Evolutionary conservation across 1,140 invertebrate species (phyloP).

Genomic region (Phocides pigmalion): DNA sequence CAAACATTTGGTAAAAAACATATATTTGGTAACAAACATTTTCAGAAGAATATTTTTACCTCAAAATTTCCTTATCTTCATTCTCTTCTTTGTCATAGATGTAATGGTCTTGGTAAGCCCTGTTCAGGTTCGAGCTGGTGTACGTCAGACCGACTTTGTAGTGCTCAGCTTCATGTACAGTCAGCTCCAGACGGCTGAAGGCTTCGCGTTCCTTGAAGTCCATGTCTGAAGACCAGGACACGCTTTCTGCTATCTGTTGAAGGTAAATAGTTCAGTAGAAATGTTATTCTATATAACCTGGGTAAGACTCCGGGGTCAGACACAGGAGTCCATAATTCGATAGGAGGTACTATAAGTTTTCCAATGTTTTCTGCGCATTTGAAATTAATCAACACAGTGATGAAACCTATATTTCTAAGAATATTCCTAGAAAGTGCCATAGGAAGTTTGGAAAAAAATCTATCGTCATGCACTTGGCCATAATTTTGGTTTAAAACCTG

Average conservation of each 20-base stretch:
- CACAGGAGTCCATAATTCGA: too few relatives aligned
- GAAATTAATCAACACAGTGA: too few relatives aligned
- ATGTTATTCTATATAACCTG: too few relatives aligned
- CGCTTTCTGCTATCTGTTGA: slow-evolving; percentile 65
- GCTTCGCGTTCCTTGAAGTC: slow-evolving; percentile 72
- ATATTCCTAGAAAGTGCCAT: too few relatives aligned
- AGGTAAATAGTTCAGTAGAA: neutral
- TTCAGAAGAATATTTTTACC: slow-evolving; percentile 40
- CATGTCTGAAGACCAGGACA: slow-evolving; percentile 57
- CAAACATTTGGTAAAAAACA: too few relatives aligned
- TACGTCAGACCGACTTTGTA: slow-evolving; percentile 66
- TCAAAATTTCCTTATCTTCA: slow-evolving; percentile 54
- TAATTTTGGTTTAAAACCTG: too few relatives aligned
- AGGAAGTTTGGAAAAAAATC: too few relatives aligned
- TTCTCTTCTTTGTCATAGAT: slow-evolving; percentile 49
- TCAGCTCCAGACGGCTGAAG: slow-evolving; percentile 66
- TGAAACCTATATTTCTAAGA: too few relatives aligned
- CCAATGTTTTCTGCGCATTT: too few relatives aligned
- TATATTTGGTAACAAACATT: neutral
- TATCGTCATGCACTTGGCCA: too few relatives aligned
- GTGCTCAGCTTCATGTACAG: slow-evolving; percentile 59
- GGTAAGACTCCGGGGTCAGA: too few relatives aligned
- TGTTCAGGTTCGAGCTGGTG: slow-evolving; percentile 57
- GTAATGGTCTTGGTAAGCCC: slow-evolving; percentile 62
- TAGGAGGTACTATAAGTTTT: too few relatives aligned